phyloP scores from a whole-genome alignment of 2,888 invertebrate species.

The Orthonevra nobilis region DNA sequence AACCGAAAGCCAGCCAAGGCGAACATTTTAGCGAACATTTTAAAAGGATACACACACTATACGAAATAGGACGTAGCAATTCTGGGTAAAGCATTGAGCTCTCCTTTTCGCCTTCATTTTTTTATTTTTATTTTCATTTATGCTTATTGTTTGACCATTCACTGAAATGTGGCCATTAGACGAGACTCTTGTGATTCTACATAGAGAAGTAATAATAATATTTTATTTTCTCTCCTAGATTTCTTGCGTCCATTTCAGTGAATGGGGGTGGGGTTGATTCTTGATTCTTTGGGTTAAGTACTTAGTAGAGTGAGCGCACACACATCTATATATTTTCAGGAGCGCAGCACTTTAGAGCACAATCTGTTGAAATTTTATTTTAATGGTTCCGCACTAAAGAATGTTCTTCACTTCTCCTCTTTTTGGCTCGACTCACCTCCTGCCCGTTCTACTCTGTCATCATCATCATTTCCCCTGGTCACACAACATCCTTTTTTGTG shows the following conservation, averaged over 20 bases:
- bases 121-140: conserved; percentile 39
- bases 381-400: conserved; percentile 51
- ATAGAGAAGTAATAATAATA: conserved; percentile 37
- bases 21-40: conserved; percentile 5
- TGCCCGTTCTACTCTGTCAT: not conserved
- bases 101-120: conserved; percentile 21
- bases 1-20: conserved; percentile 26
- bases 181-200: conserved; percentile 34
- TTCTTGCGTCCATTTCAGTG: not conserved
- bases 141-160: conserved; percentile 51
- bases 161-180: conserved; percentile 36
- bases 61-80: not conserved
- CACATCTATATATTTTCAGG: conserved; percentile 1
- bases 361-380: conserved; percentile 59
- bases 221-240: conserved; percentile 25
- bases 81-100: conserved; percentile 13
- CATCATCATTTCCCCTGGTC: conserved; percentile 10
- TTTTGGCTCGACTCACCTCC: conserved; percentile 1
- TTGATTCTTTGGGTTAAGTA: conserved; percentile 25
- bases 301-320: conserved; percentile 10
- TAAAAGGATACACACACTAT: conserved; percentile 14
- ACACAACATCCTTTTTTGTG: conserved; percentile 15
- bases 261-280: conserved; percentile 1
- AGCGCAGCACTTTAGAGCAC: conserved; percentile 30
- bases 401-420: not conserved